Evolutionary conservation across 2,113 vertebrate species (phyloP).

Genomic region (Mixornis gularis): DNA sequence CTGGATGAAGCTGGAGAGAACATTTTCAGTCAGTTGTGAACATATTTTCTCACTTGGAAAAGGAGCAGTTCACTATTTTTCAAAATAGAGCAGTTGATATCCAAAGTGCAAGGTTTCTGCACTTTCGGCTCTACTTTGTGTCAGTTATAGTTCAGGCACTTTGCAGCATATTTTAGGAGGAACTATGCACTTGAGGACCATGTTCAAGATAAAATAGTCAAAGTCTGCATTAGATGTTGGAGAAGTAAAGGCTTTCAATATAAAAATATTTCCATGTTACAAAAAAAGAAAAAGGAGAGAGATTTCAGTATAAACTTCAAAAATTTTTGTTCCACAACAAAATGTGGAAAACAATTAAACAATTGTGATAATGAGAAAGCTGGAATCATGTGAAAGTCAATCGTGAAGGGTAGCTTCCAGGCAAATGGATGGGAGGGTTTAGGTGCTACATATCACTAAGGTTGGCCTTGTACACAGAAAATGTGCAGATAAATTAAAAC

Average conservation of each 20-base stretch:
- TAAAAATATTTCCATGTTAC: background rate
- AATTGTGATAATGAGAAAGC: background rate
- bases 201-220: background rate
- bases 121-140: background rate
- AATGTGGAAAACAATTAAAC: background rate
- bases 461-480: background rate
- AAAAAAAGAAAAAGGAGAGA: background rate
- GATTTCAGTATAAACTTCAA: background rate
- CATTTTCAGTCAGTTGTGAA: background rate
- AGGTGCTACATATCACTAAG: rapidly evolving
- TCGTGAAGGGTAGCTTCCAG: background rate
- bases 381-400: background rate
- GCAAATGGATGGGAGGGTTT: background rate
- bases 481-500: background rate
- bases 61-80: background rate
- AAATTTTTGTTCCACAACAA: background rate
- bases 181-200: background rate
- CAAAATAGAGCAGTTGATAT: background rate
- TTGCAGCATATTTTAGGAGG: background rate
- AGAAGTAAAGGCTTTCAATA: background rate
- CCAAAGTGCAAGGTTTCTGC: background rate
- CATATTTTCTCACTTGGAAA: background rate
- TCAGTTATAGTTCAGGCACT: slow-evolving; percentile 1
- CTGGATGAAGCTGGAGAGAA: background rate
- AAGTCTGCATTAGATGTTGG: background rate